Conservation (phyloP, 2,797 vertebrate species). For the Tenualosa thibaudeaui region DNA sequence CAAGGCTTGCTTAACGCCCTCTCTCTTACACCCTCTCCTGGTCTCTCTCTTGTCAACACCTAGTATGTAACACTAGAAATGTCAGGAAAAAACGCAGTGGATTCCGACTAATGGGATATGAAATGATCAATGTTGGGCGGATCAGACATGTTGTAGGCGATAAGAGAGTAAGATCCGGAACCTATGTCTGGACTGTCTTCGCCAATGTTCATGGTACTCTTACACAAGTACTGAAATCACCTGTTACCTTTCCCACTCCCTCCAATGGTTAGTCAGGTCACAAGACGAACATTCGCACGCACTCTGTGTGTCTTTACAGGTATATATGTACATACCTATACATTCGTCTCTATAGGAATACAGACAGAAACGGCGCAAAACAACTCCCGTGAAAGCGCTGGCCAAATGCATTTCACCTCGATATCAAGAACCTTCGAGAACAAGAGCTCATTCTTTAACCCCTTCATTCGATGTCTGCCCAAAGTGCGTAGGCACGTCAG, state of each 20-base stretch:
- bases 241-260: slow-evolving; percentile 7
- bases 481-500: slow-evolving; percentile 54
- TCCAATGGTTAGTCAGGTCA: neutral
- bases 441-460: slow-evolving; percentile 81
- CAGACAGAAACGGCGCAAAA: neutral
- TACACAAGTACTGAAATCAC: neutral
- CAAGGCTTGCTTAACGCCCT: slow-evolving; percentile 27
- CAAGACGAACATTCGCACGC: slow-evolving; percentile 37
- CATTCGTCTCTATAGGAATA: slow-evolving; percentile 14
- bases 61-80: neutral
- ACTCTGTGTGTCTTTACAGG: slow-evolving; percentile 23
- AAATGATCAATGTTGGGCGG: neutral
- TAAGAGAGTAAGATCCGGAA: neutral
- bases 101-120: neutral
- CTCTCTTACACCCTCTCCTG: slow-evolving; percentile 21
- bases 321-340: slow-evolving; percentile 33
- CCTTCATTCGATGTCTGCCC: slow-evolving; percentile 67
- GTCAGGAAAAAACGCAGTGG: neutral
- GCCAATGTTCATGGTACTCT: neutral
- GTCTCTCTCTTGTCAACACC: neutral
- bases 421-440: slow-evolving; percentile 85
- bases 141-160: neutral
- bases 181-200: neutral
- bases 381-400: slow-evolving; percentile 28
- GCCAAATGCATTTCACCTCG: slow-evolving; percentile 65